A percentile compares a stretch with the other conserved stretches of the same genome.
phyloP scores from a whole-genome alignment of 2,113 vertebrate species.

The Glareola pratincola region DNA sequence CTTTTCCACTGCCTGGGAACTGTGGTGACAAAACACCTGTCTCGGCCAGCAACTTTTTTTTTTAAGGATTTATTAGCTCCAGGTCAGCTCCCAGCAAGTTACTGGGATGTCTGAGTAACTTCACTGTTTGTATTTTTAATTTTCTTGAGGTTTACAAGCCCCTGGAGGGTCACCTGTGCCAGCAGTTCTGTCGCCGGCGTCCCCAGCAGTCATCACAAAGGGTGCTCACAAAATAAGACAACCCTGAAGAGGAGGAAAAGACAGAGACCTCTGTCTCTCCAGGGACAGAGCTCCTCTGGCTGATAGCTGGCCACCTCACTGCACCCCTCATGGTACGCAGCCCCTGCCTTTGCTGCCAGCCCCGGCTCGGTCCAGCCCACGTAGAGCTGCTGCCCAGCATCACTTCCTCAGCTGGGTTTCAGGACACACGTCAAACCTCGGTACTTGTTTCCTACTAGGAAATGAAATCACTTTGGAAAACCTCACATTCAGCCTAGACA shows the following conservation, averaged over 20 bases:
- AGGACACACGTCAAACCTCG: background rate
- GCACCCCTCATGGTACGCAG: accelerated
- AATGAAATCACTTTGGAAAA: constrained; percentile 28
- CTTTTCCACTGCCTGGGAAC: background rate
- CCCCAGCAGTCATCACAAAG: background rate
- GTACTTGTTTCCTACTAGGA: background rate
- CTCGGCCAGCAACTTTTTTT: background rate
- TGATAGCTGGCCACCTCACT: background rate
- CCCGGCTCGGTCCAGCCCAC: accelerated
- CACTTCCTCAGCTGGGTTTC: background rate
- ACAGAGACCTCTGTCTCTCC: background rate
- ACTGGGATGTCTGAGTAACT: background rate
- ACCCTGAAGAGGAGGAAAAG: background rate
- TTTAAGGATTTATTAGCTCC: background rate
- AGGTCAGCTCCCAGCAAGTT: background rate
- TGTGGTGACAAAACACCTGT: background rate
- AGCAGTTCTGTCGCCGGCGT: background rate
- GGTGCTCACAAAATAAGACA: background rate
- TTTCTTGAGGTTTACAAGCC: background rate
- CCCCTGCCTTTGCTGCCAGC: background rate
- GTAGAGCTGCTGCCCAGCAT: background rate
- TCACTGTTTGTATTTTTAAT: background rate
- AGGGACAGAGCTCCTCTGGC: background rate
- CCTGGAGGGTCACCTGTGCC: background rate
- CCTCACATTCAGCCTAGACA: background rate